Conservation (phyloP, 2,113 vertebrate species). For the Ellobius talpinus region DNA sequence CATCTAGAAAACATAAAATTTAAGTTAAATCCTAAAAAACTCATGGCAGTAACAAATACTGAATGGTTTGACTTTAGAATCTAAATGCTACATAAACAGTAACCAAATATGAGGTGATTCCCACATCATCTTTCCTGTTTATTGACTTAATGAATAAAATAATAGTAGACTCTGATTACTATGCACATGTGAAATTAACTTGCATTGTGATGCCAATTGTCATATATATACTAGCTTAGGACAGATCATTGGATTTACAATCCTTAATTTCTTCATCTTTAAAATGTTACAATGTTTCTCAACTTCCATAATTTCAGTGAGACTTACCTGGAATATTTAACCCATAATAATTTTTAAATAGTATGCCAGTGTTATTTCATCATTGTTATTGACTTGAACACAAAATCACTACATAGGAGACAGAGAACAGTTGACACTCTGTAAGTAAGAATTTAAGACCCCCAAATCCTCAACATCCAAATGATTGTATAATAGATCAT, state of each 20-base stretch:
- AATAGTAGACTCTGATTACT: not conserved
- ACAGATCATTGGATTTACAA: not conserved
- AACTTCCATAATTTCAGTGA: not conserved
- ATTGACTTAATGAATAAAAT: not conserved
- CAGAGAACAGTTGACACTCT: too few species aligned
- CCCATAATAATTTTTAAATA: not conserved
- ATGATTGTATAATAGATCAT: not conserved
- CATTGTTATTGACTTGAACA: rapidly evolving
- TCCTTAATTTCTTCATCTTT: not conserved
- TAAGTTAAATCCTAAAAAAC: not conserved
- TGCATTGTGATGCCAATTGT: not conserved
- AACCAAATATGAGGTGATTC: not conserved
- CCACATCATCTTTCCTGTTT: too few species aligned
- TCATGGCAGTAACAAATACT: not conserved
- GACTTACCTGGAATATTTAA: not conserved
- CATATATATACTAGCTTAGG: not conserved
- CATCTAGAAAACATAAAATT: not conserved
- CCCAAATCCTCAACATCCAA: not conserved
- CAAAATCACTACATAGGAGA: not conserved
- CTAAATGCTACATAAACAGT: too few species aligned
- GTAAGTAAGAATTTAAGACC: not conserved
- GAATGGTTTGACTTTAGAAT: not conserved
- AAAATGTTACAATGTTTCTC: not conserved
- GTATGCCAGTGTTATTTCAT: not conserved
- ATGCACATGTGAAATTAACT: not conserved